Percentiles rank a stretch among this genome's conserved stretches.
Conservation (phyloP, 37 sponge, comb jelly and placozoan species). For the Halichondria panicea region DNA sequence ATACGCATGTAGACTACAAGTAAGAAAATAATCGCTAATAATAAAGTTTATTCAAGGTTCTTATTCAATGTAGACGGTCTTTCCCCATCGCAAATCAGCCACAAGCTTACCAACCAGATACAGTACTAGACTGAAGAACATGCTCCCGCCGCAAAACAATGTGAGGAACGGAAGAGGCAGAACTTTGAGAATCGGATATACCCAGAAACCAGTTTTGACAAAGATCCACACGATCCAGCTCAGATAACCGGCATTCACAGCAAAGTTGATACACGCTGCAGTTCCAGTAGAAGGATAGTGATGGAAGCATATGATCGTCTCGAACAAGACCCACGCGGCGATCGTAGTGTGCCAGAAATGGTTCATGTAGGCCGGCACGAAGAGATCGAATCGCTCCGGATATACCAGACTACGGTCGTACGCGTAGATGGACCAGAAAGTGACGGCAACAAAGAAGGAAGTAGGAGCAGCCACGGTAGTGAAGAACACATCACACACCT, state of each 20-base stretch:
- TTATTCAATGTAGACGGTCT: not conserved
- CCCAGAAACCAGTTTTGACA: constrained; percentile 29
- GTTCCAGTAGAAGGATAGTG: constrained; percentile 29
- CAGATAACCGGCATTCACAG: constrained; percentile 30
- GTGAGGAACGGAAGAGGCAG: constrained; percentile 29
- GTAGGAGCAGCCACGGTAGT: constrained; percentile 49
- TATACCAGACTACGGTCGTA: constrained; percentile 59
- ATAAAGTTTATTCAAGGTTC: too few relatives aligned
- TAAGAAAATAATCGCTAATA: too few relatives aligned
- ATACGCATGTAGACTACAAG: too few relatives aligned
- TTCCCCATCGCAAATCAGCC: constrained; percentile 33
- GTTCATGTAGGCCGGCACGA: constrained; percentile 58
- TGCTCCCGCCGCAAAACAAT: constrained; percentile 47
- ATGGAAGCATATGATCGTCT: constrained; percentile 65
- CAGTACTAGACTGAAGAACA: constrained; percentile 26
- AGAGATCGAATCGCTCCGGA: constrained; percentile 49
- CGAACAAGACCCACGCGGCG: constrained; percentile 47
- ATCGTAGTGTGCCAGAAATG: constrained; percentile 71
- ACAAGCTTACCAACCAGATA: constrained; percentile 34
- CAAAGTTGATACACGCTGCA: constrained; percentile 22
- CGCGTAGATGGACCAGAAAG: constrained; percentile 76
- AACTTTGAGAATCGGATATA: constrained; percentile 47
- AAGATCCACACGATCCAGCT: constrained; percentile 37
- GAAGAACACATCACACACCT: constrained; percentile 38
- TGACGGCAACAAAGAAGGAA: constrained; percentile 37